Conservation (phyloP, 2,113 vertebrate species). For the Eptatretus burgeri region DNA sequence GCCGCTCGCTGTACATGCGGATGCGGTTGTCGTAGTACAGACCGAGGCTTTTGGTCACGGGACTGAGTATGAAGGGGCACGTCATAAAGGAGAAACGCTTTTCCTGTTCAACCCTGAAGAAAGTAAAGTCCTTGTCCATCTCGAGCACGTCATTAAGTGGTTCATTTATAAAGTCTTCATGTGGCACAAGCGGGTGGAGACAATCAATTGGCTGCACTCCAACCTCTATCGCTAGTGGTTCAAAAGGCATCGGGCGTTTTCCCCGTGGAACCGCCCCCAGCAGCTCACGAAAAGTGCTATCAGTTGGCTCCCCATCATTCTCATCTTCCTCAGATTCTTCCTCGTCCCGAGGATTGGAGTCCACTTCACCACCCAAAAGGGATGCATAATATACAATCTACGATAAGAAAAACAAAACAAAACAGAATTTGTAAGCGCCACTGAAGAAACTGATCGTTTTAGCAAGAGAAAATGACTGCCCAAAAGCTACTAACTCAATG, state of each 20-base stretch:
- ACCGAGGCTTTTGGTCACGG: slow-evolving; percentile 80
- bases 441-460: too few species aligned
- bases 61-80: slow-evolving; percentile 78
- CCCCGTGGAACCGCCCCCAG: slow-evolving; percentile 70
- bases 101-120: slow-evolving; percentile 91
- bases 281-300: slow-evolving; percentile 64
- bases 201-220: slow-evolving; percentile 56
- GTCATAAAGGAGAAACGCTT: slow-evolving; percentile 98
- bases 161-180: slow-evolving; percentile 86
- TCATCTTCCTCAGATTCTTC: slow-evolving; percentile 80
- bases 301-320: slow-evolving; percentile 45
- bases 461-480: too few species aligned
- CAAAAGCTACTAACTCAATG: too few species aligned
- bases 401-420: too few species aligned
- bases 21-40: slow-evolving; percentile 96
- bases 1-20: slow-evolving; percentile 89
- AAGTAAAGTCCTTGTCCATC: slow-evolving; percentile 98
- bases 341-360: slow-evolving; percentile 58
- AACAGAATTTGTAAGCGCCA: too few species aligned
- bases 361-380: slow-evolving; percentile 54
- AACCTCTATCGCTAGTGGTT: slow-evolving; percentile 66
- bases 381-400: slow-evolving; percentile 76
- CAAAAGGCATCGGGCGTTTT: slow-evolving; percentile 57
- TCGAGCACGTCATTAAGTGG: slow-evolving; percentile 84
- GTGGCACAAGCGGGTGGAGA: slow-evolving; percentile 52